Conservation (phyloP, 1,140 invertebrate genomes). For the Tetramorium alpestre region DNA sequence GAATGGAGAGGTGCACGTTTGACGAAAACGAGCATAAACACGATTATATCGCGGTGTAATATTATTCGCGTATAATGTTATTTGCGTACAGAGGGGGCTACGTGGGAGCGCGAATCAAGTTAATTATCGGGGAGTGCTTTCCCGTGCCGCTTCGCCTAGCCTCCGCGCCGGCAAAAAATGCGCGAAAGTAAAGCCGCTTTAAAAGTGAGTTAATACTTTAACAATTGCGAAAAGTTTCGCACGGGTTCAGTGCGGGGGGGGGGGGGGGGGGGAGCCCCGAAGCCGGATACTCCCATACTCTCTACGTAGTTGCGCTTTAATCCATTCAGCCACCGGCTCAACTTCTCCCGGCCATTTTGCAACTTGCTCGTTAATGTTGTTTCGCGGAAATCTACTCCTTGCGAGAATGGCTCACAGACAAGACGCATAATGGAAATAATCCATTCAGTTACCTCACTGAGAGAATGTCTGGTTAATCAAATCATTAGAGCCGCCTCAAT, state of each 20-base stretch:
- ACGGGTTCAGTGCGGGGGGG: not conserved
- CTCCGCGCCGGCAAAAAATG: slow-evolving; percentile 13
- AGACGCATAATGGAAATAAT: slow-evolving; percentile 44
- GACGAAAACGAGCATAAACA: not conserved
- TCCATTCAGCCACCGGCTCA: slow-evolving; percentile 57
- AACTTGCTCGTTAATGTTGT: slow-evolving; percentile 66
- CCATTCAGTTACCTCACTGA: slow-evolving; percentile 25
- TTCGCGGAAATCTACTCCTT: slow-evolving; percentile 39
- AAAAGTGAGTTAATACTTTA: slow-evolving; percentile 71
- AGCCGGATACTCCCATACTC: slow-evolving; percentile 42
- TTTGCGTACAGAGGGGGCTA: not conserved
- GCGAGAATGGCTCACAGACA: slow-evolving; percentile 42
- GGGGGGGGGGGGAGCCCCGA: not conserved
- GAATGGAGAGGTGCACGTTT: not conserved
- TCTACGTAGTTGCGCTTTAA: slow-evolving; percentile 51
- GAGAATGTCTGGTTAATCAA: slow-evolving; percentile 29
- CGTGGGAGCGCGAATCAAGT: slow-evolving; percentile 32
- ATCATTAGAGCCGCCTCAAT: not conserved
- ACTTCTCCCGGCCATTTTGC: slow-evolving; percentile 65
- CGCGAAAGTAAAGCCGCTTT: slow-evolving; percentile 52
- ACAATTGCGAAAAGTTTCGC: slow-evolving; percentile 62
- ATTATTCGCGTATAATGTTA: slow-evolving; percentile 16
- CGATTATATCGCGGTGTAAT: not conserved
- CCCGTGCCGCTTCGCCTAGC: not conserved
- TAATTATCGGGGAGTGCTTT: slow-evolving; percentile 40